Conservation (phyloP, 2,888 invertebrate genomes). For the Ryuthela nishihirai region DNA sequence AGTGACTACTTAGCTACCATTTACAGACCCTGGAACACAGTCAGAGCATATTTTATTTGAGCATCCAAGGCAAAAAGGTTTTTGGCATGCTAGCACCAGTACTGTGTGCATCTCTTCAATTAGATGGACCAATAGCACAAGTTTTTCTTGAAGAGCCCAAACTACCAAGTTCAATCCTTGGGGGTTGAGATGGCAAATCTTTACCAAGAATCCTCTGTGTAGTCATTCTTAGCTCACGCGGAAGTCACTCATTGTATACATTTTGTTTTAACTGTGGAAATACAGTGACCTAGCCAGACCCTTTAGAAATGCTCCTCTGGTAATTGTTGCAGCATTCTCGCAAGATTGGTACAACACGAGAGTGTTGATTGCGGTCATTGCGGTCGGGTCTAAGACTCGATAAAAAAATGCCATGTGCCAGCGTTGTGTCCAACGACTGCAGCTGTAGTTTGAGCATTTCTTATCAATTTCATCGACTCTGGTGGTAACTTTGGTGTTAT, state of each 20-base stretch:
- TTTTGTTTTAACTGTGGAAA: too few relatives aligned
- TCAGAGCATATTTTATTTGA: too few relatives aligned
- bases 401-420: not conserved
- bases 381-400: slow-evolving; percentile 1
- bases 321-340: not conserved
- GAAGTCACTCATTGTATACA: too few relatives aligned
- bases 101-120: too few relatives aligned
- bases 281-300: not conserved
- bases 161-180: not conserved
- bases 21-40: too few relatives aligned
- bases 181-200: too few relatives aligned
- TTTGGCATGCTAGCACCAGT: too few relatives aligned
- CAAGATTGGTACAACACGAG: slow-evolving; percentile 1
- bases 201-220: too few relatives aligned
- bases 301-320: not conserved
- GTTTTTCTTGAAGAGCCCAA: not conserved
- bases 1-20: too few relatives aligned
- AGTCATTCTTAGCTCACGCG: too few relatives aligned
- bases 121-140: too few relatives aligned
- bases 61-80: too few relatives aligned
- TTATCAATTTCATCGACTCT: slow-evolving; percentile 8
- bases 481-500: slow-evolving; percentile 8
- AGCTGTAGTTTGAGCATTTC: not conserved
- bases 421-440: not conserved
- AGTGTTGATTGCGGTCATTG: slow-evolving; percentile 5